phyloP scores from a whole-genome alignment of 2,888 invertebrate genomes.

The Glyphotaelius pellucidus region DNA sequence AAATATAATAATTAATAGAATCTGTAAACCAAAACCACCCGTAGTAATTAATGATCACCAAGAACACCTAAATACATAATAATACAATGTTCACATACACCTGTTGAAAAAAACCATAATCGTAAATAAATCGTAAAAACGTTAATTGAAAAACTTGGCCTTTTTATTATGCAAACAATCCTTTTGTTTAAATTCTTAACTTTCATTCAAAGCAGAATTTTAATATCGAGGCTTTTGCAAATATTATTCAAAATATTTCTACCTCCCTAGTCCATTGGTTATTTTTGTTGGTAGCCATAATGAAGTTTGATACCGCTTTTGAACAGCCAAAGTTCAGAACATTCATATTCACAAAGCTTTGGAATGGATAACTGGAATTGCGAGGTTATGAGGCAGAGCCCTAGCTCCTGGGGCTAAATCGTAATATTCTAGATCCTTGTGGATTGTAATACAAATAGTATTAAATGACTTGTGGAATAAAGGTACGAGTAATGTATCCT shows the following conservation, averaged over 20 bases:
- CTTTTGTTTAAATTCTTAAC: background rate
- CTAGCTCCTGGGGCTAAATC: background rate
- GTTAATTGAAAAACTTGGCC: no score
- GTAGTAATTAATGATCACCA: no score
- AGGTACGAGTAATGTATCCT: no score
- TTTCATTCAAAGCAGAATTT: background rate
- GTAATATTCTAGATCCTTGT: background rate
- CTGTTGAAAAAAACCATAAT: no score
- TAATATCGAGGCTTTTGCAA: background rate
- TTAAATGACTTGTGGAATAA: no score
- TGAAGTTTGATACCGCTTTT: background rate
- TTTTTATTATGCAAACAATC: background rate
- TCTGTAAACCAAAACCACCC: no score
- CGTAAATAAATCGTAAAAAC: no score
- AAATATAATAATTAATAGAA: no score
- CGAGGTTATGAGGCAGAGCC: background rate
- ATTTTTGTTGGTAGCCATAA: background rate
- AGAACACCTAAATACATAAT: no score
- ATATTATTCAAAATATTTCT: background rate
- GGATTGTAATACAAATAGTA: background rate
- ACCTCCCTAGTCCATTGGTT: background rate
- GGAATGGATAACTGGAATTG: background rate
- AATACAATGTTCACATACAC: no score
- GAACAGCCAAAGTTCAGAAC: background rate
- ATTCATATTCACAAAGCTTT: constrained; percentile 16